phyloP scores from a whole-genome alignment of 2,888 invertebrate species.

The Rhaphigaster nebulosa region DNA sequence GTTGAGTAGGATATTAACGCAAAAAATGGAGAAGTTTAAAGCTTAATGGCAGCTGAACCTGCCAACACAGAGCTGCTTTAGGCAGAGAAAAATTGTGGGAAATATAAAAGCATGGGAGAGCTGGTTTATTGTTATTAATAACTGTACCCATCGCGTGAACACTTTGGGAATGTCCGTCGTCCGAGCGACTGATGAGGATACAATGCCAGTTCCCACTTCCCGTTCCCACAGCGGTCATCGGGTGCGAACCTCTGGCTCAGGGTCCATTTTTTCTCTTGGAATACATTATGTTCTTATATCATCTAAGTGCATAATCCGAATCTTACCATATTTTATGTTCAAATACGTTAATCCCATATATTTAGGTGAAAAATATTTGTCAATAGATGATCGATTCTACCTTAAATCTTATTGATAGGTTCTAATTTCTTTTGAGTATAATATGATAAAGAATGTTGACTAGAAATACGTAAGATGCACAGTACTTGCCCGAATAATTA shows the following conservation, averaged over 20 bases:
- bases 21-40: neutral
- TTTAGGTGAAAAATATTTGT: too few species aligned
- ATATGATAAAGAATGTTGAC: too few species aligned
- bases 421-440: too few species aligned
- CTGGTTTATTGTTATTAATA: conserved; percentile 7
- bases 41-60: neutral
- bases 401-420: too few species aligned
- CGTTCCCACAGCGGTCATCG: conserved; percentile 45
- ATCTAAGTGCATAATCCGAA: neutral
- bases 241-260: conserved; percentile 11
- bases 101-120: neutral
- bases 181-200: conserved; percentile 8
- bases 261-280: neutral
- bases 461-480: too few species aligned
- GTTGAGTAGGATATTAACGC: neutral
- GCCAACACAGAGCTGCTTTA: neutral
- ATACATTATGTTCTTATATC: neutral
- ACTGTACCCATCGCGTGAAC: conserved; percentile 48
- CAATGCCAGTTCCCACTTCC: conserved; percentile 36
- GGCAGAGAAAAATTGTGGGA: conserved; percentile 34
- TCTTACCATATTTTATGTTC: neutral
- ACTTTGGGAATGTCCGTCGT: conserved; percentile 27
- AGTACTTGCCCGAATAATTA: too few species aligned
- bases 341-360: too few species aligned
- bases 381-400: too few species aligned